phyloP scores from a whole-genome alignment of 2,888 invertebrate species.

The Phytoseiulus persimilis region DNA sequence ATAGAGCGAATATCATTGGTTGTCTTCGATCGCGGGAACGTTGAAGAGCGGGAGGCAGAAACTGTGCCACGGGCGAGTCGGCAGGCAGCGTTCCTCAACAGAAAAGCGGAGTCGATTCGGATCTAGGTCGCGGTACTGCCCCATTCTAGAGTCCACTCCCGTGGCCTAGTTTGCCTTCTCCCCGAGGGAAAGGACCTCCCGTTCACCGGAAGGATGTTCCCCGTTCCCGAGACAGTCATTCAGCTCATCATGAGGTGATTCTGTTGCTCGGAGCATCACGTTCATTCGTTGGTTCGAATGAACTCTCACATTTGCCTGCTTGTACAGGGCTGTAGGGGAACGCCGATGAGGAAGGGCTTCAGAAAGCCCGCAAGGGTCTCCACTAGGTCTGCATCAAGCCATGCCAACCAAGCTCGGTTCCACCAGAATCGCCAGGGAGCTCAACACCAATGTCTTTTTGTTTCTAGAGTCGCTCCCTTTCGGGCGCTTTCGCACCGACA shows the following conservation, averaged over 20 bases:
- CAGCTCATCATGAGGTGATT: not conserved
- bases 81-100: not conserved
- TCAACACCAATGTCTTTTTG: not conserved
- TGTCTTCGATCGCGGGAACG: not conserved
- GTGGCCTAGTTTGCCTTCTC: not conserved
- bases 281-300: not conserved
- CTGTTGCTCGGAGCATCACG: not conserved
- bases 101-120: not conserved
- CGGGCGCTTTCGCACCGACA: not conserved
- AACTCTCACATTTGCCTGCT: not conserved
- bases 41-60: not conserved
- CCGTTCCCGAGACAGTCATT: not conserved
- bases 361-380: not conserved
- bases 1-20: not conserved
- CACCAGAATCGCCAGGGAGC: not conserved
- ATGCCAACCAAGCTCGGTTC: not conserved
- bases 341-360: not conserved
- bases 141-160: not conserved
- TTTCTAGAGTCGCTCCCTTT: not conserved
- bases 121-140: not conserved
- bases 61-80: not conserved
- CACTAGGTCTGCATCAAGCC: not conserved
- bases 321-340: not conserved
- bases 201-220: not conserved
- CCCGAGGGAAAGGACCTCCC: not conserved